A percentile compares a stretch with the other conserved stretches of the same genome.
These are phyloP conservation scores for Drosophila arawakana DNA, from an alignment of 1,140 invertebrate species.

Conservation along the genomic window DNA sequence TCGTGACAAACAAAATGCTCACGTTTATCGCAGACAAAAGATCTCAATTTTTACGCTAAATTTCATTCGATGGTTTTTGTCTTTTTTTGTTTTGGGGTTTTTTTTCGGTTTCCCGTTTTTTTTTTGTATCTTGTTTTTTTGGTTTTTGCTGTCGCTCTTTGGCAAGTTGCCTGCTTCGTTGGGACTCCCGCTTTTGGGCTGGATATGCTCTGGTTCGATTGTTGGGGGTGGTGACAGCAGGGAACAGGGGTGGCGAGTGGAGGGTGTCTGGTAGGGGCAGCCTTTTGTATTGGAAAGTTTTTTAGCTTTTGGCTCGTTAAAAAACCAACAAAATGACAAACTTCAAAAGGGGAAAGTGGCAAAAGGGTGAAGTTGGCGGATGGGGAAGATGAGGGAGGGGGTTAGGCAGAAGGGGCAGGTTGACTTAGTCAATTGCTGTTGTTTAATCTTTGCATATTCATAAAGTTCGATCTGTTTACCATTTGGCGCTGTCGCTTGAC, in stretches of 20 bases:
- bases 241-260: not conserved
- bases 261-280: slow-evolving; percentile 33
- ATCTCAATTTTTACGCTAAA: slow-evolving; percentile 81
- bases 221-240: slow-evolving; percentile 1
- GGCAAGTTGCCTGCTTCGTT: slow-evolving; percentile 30
- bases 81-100: slow-evolving; percentile 36
- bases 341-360: not conserved
- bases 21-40: slow-evolving; percentile 80
- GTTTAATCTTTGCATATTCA: slow-evolving; percentile 79
- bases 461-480: slow-evolving; percentile 78
- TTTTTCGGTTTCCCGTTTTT: too few species aligned
- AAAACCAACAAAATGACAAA: slow-evolving; percentile 55
- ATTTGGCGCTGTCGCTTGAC: slow-evolving; percentile 73
- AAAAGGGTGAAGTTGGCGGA: too few species aligned
- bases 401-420: not conserved
- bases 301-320: slow-evolving; percentile 77
- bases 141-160: slow-evolving; percentile 31
- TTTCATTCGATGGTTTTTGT: slow-evolving; percentile 62
- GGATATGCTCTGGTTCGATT: slow-evolving; percentile 71
- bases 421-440: slow-evolving; percentile 38
- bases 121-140: slow-evolving; percentile 21
- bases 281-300: slow-evolving; percentile 79
- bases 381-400: slow-evolving; percentile 22
- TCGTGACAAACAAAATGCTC: slow-evolving; percentile 82
- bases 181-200: slow-evolving; percentile 33